phyloP scores from a whole-genome alignment of 2,888 invertebrate species.

The Cecidostiba fungosa region DNA sequence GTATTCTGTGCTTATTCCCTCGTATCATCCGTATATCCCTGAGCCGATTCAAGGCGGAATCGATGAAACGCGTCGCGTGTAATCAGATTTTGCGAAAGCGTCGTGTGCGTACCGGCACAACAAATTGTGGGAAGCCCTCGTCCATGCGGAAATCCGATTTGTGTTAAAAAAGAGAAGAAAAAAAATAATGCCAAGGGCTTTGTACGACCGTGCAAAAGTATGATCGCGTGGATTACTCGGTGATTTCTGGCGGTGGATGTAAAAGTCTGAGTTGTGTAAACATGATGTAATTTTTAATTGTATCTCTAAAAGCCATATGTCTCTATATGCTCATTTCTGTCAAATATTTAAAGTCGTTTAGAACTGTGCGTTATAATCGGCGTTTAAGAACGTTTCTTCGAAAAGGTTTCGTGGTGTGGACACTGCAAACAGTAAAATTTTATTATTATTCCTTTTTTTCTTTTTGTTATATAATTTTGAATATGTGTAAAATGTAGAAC shows the following conservation, averaged over 20 bases:
- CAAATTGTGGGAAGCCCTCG: slow-evolving; percentile 25
- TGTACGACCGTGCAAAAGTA: not conserved
- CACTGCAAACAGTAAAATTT: no score
- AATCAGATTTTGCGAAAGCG: slow-evolving; percentile 19
- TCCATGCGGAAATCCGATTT: slow-evolving; percentile 28
- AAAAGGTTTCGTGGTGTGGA: no score
- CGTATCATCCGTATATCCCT: not conserved
- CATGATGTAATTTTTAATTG: no score
- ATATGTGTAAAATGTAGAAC: not conserved
- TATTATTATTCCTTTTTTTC: not conserved
- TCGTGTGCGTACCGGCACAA: not conserved
- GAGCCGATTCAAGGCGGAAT: not conserved
- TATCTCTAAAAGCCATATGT: no score
- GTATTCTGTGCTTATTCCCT: not conserved
- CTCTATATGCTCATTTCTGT: no score
- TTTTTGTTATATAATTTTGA: not conserved
- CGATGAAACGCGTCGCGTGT: not conserved
- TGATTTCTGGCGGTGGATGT: not conserved
- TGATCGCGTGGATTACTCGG: not conserved
- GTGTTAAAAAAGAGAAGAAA: not conserved
- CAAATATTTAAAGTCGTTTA: no score
- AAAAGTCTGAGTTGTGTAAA: no score
- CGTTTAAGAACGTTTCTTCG: no score
- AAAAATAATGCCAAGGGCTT: slow-evolving; percentile 56
- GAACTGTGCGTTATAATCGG: no score